phyloP scores from a whole-genome alignment of 2,888 invertebrate species.

The Muscina levida region DNA sequence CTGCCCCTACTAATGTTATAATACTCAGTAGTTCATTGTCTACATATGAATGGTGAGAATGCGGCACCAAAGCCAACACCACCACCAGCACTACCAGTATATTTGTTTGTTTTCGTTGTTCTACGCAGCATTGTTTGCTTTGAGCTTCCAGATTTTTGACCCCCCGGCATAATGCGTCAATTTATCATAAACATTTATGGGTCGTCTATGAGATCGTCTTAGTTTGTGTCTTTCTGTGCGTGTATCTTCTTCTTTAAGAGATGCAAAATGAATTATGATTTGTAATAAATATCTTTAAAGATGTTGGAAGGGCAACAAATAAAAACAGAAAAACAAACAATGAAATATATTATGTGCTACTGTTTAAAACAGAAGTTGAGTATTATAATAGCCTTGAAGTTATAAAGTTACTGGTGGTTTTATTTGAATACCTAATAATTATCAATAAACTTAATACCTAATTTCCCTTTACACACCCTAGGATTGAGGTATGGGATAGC shows the following conservation, averaged over 20 bases:
- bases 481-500: too few species aligned
- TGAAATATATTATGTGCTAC: too few species aligned
- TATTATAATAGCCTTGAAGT: too few species aligned
- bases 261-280: constrained; percentile 42
- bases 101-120: constrained; percentile 24
- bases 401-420: too few species aligned
- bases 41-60: neutral
- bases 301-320: neutral
- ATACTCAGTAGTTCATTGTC: too few species aligned
- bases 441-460: too few species aligned
- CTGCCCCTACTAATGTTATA: too few species aligned
- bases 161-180: constrained; percentile 59
- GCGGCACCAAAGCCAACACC: neutral
- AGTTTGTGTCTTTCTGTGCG: neutral
- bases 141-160: constrained; percentile 12
- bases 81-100: constrained; percentile 21
- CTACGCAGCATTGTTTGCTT: constrained; percentile 21
- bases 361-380: too few species aligned
- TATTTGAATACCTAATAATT: too few species aligned
- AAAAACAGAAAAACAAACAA: neutral
- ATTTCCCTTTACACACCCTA: too few species aligned
- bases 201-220: too few species aligned
- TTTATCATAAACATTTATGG: constrained; percentile 61
- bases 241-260: constrained; percentile 42
- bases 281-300: constrained; percentile 44